These are phyloP conservation scores for Drosophila borborema DNA, from an alignment of 2,888 invertebrate genomes.

Conservation along the genomic window DNA sequence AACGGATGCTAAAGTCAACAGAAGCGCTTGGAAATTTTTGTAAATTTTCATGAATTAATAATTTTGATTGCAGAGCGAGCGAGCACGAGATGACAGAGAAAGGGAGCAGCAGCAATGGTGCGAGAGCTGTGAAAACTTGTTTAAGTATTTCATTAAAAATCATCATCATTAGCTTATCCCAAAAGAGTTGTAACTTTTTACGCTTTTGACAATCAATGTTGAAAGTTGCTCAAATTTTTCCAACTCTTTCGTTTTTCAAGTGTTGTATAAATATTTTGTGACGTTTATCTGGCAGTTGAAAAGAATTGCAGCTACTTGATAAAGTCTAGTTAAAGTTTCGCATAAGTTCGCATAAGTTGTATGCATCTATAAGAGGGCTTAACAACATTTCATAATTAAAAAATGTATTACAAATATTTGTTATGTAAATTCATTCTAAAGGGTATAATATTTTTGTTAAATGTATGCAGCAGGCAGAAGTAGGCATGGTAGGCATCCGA, in stretches of 20 bases:
- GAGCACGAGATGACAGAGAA: not conserved
- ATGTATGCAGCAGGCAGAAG: too few relatives aligned
- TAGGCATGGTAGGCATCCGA: too few relatives aligned
- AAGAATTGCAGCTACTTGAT: slow-evolving; percentile 25
- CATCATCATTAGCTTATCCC: slow-evolving; percentile 57
- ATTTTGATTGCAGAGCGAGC: slow-evolving; percentile 60
- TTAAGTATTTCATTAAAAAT: slow-evolving; percentile 68
- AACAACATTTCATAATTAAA: not conserved
- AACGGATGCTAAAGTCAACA: slow-evolving; percentile 50
- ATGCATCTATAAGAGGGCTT: not conserved
- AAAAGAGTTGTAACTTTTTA: slow-evolving; percentile 24
- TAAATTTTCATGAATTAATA: slow-evolving; percentile 63
- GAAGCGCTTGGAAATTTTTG: slow-evolving; percentile 34
- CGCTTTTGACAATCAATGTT: slow-evolving; percentile 50
- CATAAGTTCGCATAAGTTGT: slow-evolving; percentile 27
- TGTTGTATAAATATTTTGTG: slow-evolving; percentile 17
- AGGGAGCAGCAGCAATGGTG: too few relatives aligned
- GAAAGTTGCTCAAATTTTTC: slow-evolving; percentile 14
- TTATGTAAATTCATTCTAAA: too few relatives aligned
- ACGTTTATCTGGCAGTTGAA: slow-evolving; percentile 11
- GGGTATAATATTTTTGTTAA: too few relatives aligned
- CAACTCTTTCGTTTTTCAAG: not conserved
- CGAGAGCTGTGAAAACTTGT: slow-evolving; percentile 32
- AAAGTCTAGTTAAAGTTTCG: slow-evolving; percentile 26
- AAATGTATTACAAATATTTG: not conserved